Percentiles rank a stretch among this genome's conserved stretches.
Conservation (phyloP, 2,113 vertebrate species). For the Elachura formosa region DNA sequence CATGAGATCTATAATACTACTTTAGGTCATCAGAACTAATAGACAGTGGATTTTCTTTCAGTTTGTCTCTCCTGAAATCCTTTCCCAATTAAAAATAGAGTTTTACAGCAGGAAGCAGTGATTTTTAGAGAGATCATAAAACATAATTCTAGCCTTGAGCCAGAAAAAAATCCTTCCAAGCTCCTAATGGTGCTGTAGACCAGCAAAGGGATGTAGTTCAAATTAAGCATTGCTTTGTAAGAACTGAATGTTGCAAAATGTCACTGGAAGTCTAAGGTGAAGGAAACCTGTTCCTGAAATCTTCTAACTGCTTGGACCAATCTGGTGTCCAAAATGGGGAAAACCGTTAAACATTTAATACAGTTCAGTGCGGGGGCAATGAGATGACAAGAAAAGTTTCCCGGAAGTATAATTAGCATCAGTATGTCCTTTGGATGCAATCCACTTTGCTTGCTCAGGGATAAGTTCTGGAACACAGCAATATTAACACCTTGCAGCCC, state of each 20-base stretch:
- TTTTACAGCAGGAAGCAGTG: not conserved
- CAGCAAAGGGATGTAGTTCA: not conserved
- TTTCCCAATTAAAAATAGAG: not conserved
- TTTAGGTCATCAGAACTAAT: not conserved
- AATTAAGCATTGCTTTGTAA: not conserved
- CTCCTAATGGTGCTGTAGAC: not conserved
- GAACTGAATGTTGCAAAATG: not conserved
- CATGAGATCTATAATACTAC: rapidly evolving
- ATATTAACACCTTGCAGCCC: not conserved
- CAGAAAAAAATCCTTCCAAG: not conserved
- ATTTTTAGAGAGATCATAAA: not conserved
- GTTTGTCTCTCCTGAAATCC: not conserved
- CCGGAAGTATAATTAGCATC: not conserved
- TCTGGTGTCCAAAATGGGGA: not conserved
- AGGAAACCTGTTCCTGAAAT: not conserved
- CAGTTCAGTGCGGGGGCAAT: not conserved
- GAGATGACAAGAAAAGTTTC: not conserved
- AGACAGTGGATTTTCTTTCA: not conserved
- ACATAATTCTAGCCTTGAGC: not conserved
- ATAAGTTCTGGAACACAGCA: not conserved
- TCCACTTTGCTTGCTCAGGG: not conserved
- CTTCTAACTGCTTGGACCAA: not conserved
- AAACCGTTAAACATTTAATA: not conserved
- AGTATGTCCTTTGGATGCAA: not conserved
- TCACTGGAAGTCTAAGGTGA: not conserved